phyloP scores from a whole-genome alignment of 2,797 vertebrate species.

The Sandelia bainsii region DNA sequence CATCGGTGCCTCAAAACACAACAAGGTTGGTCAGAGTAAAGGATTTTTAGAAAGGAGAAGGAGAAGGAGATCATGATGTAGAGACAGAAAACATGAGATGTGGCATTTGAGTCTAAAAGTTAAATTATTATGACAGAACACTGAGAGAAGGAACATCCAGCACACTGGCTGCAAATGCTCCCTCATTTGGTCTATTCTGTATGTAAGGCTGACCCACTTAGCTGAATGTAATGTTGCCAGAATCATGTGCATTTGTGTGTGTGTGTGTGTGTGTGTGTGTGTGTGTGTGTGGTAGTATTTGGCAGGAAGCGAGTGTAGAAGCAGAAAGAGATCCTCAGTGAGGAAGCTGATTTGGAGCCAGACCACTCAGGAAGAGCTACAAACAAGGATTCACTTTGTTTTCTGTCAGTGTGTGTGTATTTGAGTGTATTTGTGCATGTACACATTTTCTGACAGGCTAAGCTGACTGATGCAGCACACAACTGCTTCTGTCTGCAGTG shows the following conservation, averaged over 20 bases:
- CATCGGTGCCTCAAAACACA: no score
- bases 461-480: not conserved
- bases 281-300: constrained; percentile 37
- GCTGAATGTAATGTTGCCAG: constrained; percentile 41
- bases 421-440: not conserved
- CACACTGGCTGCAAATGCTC: constrained; percentile 1
- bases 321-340: constrained; percentile 23
- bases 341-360: constrained; percentile 48
- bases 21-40: no score
- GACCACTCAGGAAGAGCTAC: not conserved
- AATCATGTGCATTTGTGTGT: constrained; percentile 22
- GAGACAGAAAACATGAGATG: no score
- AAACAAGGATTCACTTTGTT: constrained; percentile 44
- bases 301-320: constrained; percentile 49
- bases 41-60: no score
- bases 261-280: constrained; percentile 40
- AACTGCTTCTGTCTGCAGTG: constrained; percentile 20
- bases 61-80: no score
- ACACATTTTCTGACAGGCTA: not conserved
- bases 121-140: no score
- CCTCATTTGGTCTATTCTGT: constrained; percentile 3
- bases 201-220: constrained; percentile 62
- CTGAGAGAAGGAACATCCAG: no score
- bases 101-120: no score
- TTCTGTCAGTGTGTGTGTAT: not conserved